Evolutionary conservation across 2,797 vertebrate species (phyloP), one percentile per base, ranked within the genome.

Genomic region (Huso huso): DNA sequence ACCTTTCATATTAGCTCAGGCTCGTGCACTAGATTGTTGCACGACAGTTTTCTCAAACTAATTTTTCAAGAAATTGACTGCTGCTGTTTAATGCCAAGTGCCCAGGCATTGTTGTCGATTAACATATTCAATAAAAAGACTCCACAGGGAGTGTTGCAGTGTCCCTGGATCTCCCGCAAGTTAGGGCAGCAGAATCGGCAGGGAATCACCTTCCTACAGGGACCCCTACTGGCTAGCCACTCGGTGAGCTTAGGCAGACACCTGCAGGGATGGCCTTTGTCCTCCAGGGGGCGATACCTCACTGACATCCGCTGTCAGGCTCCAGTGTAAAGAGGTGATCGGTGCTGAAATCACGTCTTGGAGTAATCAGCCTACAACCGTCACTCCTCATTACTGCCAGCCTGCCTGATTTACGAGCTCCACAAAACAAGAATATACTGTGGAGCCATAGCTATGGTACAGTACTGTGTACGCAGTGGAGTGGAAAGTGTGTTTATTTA

Each of bases 1-100:
- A 37, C 23, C 23, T 37, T 18, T 18, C 15, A 18, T 18, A 18
- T 18, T 18, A 18, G 15, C 15, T 18, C 15, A 18, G 23, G 23
- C 23, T 3, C 23, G 4, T 37, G 23, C 23, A 51, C n/a, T 37
- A 3, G 55, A 73, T 69, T 64, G 6, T 65, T 70, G 57, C 49
- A 53, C 69, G 79, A 66, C 81, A 65, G 9, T 58, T 58, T 13
- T 58, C 23, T 58, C 23, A 37, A 37, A 37, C 23, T 37, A 3
- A 37, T 37, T 1, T 37, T 37, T 37, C 23, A 4, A 37, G 2
- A 37, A 3, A 37, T 37, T 37, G 23, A 37, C 23, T 37, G 23
- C 23, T 37, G 23, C 23, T 37, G 23, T 37, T 37, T 37, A 37
- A 37, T 37, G 23, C 4, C 2, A 3, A 37, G 23, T 37, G 23